Conservation (phyloP, 2,888 invertebrate genomes). For the Pollenia angustigena region DNA sequence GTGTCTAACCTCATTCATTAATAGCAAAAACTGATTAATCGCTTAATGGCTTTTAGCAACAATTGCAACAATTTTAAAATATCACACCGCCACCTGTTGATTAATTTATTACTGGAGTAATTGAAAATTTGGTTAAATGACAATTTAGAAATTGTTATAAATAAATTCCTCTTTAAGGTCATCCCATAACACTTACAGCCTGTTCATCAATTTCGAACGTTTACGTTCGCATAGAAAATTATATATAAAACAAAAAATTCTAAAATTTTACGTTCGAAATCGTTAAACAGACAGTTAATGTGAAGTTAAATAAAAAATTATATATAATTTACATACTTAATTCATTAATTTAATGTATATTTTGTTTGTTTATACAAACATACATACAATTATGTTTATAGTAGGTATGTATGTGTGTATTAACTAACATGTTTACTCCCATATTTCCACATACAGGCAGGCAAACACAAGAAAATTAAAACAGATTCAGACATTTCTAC, state of each 20-base stretch:
- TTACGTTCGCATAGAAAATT: too few relatives aligned
- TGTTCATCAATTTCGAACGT: too few relatives aligned
- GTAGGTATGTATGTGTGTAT: background rate
- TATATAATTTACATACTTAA: constrained; percentile 19
- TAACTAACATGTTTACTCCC: constrained; percentile 37
- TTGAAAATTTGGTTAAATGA: constrained; percentile 16
- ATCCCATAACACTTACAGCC: background rate
- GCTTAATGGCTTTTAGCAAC: background rate
- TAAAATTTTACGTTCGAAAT: too few relatives aligned
- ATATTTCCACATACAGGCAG: constrained; percentile 19
- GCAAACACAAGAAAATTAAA: background rate
- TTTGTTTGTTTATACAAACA: background rate
- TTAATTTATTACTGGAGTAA: constrained; percentile 16
- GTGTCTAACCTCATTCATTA: background rate
- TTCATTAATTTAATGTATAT: constrained; percentile 23
- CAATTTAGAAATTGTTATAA: constrained; percentile 5
- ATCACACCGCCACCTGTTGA: constrained; percentile 22
- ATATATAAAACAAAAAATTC: too few relatives aligned
- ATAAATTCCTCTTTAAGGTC: background rate
- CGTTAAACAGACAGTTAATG: too few relatives aligned
- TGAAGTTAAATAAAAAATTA: constrained; percentile 7
- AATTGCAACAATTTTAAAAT: background rate
- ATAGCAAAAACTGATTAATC: background rate
- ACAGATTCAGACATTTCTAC: background rate
- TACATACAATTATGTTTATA: background rate